phyloP scores from a whole-genome alignment of 2,113 vertebrate species.

The Orthonyx spaldingii region DNA sequence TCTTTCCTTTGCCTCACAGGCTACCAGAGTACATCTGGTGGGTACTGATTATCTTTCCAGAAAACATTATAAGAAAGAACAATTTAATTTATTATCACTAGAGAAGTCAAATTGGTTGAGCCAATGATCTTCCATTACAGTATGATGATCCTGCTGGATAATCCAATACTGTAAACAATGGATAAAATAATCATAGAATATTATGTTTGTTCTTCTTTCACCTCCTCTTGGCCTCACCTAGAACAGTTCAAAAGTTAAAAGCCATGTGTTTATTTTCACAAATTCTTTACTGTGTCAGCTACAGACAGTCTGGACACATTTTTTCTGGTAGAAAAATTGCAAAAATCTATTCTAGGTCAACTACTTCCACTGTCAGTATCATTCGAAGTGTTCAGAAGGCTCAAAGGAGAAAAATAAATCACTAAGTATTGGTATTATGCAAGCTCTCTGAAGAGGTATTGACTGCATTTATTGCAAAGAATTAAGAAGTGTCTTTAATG shows the following conservation, averaged over 20 bases:
- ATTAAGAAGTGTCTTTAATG: background rate
- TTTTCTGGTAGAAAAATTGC: background rate
- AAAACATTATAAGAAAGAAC: background rate
- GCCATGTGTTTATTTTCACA: background rate
- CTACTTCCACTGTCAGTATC: conserved; percentile 9
- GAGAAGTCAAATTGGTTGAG: background rate
- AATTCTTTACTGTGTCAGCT: conserved; percentile 1
- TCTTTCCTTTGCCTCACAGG: background rate
- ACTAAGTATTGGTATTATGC: background rate
- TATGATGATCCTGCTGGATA: background rate
- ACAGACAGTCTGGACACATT: conserved; percentile 8
- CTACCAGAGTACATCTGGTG: background rate
- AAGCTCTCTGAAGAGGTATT: background rate
- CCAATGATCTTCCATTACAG: background rate
- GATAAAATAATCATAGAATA: background rate
- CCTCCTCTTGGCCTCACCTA: background rate
- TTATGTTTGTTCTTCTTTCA: background rate
- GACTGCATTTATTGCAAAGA: background rate
- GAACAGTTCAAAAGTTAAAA: conserved; percentile 30
- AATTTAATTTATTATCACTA: background rate
- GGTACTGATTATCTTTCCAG: background rate
- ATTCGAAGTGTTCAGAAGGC: conserved; percentile 10
- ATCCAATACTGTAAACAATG: background rate
- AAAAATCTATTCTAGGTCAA: conserved; percentile 64
- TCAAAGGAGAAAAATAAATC: conserved; percentile 20